Percentiles rank a stretch among this genome's conserved stretches.
These are phyloP conservation scores for Dichetophora obliterata DNA, from an alignment of 2,888 invertebrate genomes.

Conservation along the genomic window DNA sequence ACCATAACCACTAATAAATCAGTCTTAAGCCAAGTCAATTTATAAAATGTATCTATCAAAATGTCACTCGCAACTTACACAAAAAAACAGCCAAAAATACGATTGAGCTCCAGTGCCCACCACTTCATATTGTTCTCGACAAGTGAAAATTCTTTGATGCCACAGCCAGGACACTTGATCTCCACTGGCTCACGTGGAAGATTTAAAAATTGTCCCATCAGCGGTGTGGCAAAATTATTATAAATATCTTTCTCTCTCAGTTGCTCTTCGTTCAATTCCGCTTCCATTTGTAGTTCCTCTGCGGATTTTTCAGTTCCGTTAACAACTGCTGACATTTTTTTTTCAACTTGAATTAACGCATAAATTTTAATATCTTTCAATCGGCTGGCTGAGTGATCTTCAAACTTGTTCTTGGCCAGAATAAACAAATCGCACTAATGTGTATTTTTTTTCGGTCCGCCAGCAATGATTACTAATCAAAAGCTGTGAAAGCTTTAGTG, in stretches of 20 bases:
- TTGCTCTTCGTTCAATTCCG: background rate
- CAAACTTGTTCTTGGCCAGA: background rate
- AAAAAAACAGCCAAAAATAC: conserved; percentile 63
- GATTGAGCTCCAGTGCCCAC: conserved; percentile 64
- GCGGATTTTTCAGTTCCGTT: background rate
- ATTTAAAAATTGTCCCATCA: conserved; percentile 64
- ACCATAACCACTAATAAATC: background rate
- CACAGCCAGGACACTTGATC: conserved; percentile 65
- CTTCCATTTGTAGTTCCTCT: background rate
- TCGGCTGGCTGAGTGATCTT: background rate
- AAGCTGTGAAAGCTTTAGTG: background rate
- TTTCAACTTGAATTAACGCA: background rate
- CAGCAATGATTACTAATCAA: background rate
- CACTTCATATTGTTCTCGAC: conserved; percentile 63
- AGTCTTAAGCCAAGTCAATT: background rate
- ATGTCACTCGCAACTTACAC: conserved; percentile 55
- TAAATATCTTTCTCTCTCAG: conserved; percentile 57
- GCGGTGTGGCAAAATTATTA: conserved; percentile 64
- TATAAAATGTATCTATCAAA: background rate
- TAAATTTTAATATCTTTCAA: background rate
- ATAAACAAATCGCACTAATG: conserved; percentile 6
- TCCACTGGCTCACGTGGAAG: conserved; percentile 58
- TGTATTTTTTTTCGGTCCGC: background rate
- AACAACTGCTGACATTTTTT: background rate
- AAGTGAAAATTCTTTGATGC: conserved; percentile 58